phyloP scores from a whole-genome alignment of 37 sponge, comb jelly and placozoan species.

The Hexactinellida sp. region DNA sequence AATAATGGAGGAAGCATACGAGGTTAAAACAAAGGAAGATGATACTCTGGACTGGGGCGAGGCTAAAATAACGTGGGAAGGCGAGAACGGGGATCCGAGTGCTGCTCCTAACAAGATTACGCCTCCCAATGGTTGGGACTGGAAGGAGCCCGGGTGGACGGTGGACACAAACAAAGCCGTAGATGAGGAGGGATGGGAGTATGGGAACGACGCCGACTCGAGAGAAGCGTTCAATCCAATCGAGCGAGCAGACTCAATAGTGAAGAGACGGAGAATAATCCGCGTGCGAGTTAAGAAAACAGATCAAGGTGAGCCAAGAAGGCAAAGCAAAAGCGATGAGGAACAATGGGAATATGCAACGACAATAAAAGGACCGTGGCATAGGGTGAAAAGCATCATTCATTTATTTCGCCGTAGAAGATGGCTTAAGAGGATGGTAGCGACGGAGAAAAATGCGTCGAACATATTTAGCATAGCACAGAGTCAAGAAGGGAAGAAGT shows the following conservation, averaged over 20 bases:
- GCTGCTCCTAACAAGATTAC: slow-evolving; percentile 26
- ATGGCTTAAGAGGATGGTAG: slow-evolving; percentile 1
- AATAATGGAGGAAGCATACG: not conserved
- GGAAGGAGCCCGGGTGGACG: slow-evolving; percentile 52
- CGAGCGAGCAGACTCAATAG: not conserved
- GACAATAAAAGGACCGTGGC: not conserved
- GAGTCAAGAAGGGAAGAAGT: not conserved
- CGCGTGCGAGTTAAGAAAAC: slow-evolving; percentile 34
- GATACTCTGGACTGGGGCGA: not conserved
- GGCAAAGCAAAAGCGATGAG: slow-evolving; percentile 20
- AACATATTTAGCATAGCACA: not conserved
- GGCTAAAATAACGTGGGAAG: not conserved
- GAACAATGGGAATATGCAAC: slow-evolving; percentile 17
- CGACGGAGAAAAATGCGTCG: not conserved
- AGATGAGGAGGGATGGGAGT: slow-evolving; percentile 60
- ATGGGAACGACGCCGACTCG: not conserved
- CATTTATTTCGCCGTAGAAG: not conserved
- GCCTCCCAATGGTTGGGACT: slow-evolving; percentile 74
- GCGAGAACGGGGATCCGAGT: not conserved
- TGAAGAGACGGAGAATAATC: not conserved
- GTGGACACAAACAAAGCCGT: slow-evolving; percentile 82
- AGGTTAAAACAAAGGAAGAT: not conserved
- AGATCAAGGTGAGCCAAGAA: slow-evolving; percentile 22
- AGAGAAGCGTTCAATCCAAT: not conserved
- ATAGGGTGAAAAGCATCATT: not conserved